Conservation (phyloP, 2,797 vertebrate genomes). For the Trachurus trachurus region DNA sequence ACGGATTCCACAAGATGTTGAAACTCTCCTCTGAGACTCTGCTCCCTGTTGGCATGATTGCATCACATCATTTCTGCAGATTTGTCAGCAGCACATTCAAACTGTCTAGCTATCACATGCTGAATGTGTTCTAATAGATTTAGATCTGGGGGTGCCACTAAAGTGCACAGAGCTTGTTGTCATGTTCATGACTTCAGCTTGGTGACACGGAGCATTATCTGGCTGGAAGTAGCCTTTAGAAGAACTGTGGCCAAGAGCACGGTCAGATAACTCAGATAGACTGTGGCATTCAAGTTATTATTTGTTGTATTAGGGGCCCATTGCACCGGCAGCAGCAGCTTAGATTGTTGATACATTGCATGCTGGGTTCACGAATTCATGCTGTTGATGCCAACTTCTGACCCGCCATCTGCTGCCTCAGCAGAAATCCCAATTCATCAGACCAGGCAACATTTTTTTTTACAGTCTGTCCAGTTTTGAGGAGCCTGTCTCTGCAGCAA, state of each 20-base stretch:
- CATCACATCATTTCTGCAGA: background rate
- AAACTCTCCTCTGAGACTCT: background rate
- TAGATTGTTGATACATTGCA: too few species aligned
- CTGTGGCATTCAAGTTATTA: background rate
- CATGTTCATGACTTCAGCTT: background rate
- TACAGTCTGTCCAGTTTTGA: too few species aligned
- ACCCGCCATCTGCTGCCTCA: too few species aligned
- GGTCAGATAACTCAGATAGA: background rate
- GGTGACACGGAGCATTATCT: background rate
- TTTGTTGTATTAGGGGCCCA: background rate
- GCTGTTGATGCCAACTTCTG: too few species aligned
- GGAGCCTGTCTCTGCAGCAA: too few species aligned
- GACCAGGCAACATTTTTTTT: too few species aligned
- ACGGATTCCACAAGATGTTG: background rate
- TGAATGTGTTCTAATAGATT: background rate
- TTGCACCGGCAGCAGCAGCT: too few species aligned
- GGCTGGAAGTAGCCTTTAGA: background rate
- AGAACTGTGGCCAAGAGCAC: background rate
- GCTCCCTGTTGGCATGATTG: background rate
- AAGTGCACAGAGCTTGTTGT: too few species aligned
- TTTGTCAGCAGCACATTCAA: background rate
- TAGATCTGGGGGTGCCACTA: background rate
- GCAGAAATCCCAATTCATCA: too few species aligned
- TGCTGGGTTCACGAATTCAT: too few species aligned
- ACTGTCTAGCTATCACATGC: too few species aligned